Base-by-base conservation (phyloP, 2,797 vertebrate genomes). In the Rhyacichthys aspro region DNA sequence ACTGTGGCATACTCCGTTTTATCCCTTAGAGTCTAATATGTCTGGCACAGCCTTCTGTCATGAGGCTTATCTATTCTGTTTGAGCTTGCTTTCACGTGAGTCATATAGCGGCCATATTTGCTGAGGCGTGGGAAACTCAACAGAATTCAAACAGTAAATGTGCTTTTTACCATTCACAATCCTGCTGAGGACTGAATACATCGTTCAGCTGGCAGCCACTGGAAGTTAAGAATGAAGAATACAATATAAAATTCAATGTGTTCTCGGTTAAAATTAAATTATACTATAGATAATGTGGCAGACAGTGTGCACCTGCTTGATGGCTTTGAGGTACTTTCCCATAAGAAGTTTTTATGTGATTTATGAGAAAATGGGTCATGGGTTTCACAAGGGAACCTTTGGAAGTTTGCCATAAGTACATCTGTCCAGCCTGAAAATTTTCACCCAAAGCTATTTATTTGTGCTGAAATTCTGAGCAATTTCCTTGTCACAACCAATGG, bases 61-160 rank as follows among this genome's bases (percentile, higher is more conserved):
- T 0, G 9, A 19, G 28, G 46, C 47, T 28, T 60, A 32, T 79
- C 71, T 59, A 0, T 74, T 82, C n/a, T 79, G 62, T 43, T 59
- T 69, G 59, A 1, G 59, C 18, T 48, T 33, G 19, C 58, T 42
- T 57, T 38, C 18, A 10, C 56, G 55, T 73, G 37, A 37, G 17
- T 76, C 41, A 33, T 33, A 34, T 3, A 10, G 2, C 11, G 3
- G 46, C 43, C 45, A 49, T 79, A 49, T 81, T 82, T 58, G 67
- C 23, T 14, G 32, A 38, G 41, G 61, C 48, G 65, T 83, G 81
- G 73, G 76, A 84, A 85, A 73, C 14, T 28, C 8, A 16, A 10
- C 19, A 41, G 42, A 76, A 75, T 50, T 16, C 10, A 34, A 17
- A 15, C 43, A 54, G 58, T 36, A 67, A 79, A 65, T n/a, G 43